These are phyloP conservation scores for Molossus alvarezi DNA, from an alignment of 2,797 vertebrate species.

Conservation along the genomic window DNA sequence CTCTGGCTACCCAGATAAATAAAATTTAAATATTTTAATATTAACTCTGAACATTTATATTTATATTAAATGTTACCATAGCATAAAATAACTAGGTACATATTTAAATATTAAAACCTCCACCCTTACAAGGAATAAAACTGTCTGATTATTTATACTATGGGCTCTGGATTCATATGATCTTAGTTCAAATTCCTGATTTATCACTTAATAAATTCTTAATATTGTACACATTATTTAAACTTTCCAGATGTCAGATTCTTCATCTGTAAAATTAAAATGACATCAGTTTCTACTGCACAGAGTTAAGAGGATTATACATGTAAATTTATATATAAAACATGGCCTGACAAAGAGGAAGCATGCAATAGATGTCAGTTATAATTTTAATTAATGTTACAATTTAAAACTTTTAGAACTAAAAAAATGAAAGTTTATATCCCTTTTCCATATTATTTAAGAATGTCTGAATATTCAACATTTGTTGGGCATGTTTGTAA, in stretches of 20 bases:
- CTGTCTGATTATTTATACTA: neutral
- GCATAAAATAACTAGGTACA: neutral
- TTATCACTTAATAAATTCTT: neutral
- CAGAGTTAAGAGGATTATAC: neutral
- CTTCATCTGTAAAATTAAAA: neutral
- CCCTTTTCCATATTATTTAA: neutral
- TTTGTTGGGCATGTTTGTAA: neutral
- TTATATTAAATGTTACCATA: neutral
- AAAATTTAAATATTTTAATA: conserved; percentile 19
- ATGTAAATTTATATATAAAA: neutral
- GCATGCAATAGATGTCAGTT: neutral
- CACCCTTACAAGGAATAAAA: neutral
- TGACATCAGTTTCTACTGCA: neutral
- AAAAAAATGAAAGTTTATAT: neutral
- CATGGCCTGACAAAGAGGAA: neutral
- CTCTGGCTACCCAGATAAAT: neutral
- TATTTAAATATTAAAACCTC: neutral
- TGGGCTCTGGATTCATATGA: neutral
- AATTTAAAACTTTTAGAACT: neutral
- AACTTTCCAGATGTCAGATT: neutral
- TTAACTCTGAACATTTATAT: neutral
- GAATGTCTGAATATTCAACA: neutral
- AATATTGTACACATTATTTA: neutral
- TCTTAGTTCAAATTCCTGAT: neutral
- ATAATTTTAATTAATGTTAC: neutral